Base-by-base conservation (phyloP, 2,113 vertebrate genomes). In the Danio rerio region DNA sequence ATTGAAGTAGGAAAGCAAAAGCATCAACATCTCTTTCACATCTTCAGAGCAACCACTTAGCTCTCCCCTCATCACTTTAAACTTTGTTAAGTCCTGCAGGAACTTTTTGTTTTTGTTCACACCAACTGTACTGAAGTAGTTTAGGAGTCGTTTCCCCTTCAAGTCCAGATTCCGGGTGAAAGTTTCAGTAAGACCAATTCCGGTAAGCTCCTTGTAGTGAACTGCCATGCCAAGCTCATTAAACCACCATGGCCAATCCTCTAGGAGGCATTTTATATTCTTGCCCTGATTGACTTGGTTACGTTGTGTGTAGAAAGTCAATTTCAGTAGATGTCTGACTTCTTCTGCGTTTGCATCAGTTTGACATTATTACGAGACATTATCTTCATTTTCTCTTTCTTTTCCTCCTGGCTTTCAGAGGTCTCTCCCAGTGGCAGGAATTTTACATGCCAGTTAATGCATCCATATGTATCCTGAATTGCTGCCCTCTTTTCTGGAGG, bases 241-340 rank as follows among this genome's bases (percentile, higher is more conserved):
- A 1, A 88, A 88, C 77, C 9, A 85, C 77, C 82, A 88, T 0
- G n/a, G 85, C 82, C 86, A 86, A 7, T 88, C 45, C 9, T 84
- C 20, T 9, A 45, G 18, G 5, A 85, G 84, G 52, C 55, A 5
- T 73, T 88, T 84, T 1, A 88, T 83, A 47, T 81, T 62, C 78
- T 20, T 9, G 6, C 61, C 56, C 20, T 62, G 20, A 53, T 85
- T 88, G 47, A 89, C 49, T 15, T 81, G 15, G 78, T 87, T 65
- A n/a, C 18, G 15, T 45, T 77, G 43, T 53, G 68, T 84, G 79
- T 88, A 86, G 59, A 86, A 86, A 45, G 81, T 88, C 18, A 18
- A 16, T 53, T 88, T 89, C 79, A 87, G 86, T 45, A 86, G 56
- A 74, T 0, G 18, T 83, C 87, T 89, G 16, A 90, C 55, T 13